Conservation (phyloP, 1,140 invertebrate species). For the Stegodyphus dumicola region DNA sequence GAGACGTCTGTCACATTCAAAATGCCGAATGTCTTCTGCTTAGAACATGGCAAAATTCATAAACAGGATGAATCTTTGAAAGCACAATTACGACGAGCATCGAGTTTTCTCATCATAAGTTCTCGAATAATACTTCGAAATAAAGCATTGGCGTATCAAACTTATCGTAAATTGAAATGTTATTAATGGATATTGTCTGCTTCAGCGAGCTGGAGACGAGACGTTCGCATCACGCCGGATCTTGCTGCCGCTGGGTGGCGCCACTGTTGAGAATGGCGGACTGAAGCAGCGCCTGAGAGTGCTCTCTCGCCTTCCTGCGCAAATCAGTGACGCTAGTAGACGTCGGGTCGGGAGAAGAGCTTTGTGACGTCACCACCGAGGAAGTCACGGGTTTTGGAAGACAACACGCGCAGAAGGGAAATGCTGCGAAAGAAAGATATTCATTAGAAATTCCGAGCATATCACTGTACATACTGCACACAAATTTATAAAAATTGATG, state of each 20-base stretch:
- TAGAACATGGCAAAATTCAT: too few species aligned
- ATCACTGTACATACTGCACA: neutral
- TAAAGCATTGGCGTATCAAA: too few species aligned
- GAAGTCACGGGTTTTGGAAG: conserved; percentile 73
- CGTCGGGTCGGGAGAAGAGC: conserved; percentile 67
- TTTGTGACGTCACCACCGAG: conserved; percentile 62
- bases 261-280: conserved; percentile 49
- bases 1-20: too few species aligned
- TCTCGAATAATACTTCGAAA: too few species aligned
- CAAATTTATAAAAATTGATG: neutral
- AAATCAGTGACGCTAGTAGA: conserved; percentile 86
- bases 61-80: too few species aligned
- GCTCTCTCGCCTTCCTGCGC: conserved; percentile 88
- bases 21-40: too few species aligned
- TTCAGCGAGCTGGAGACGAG: neutral
- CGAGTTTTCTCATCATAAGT: too few species aligned
- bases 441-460: neutral
- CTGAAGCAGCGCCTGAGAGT: conserved; percentile 81
- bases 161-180: too few species aligned
- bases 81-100: too few species aligned
- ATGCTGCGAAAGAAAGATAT: conserved; percentile 69
- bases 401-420: conserved; percentile 82
- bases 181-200: too few species aligned
- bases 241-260: conserved; percentile 9
- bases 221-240: neutral